Conservation (phyloP, 2,888 invertebrate genomes). For the Torymus aiolomorphi region DNA sequence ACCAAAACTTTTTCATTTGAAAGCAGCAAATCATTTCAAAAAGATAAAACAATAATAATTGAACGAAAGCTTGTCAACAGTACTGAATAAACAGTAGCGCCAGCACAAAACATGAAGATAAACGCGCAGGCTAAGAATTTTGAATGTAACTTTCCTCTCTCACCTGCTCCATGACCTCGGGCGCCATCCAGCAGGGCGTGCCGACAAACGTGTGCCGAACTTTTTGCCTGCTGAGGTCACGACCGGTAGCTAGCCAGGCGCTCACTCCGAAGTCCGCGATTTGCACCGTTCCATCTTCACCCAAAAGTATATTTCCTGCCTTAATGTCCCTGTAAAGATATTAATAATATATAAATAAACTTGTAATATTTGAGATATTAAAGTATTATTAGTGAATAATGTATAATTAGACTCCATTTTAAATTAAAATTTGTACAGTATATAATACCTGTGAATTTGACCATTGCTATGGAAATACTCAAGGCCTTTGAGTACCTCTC, state of each 20-base stretch:
- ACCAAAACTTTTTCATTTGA: not conserved
- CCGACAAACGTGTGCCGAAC: constrained; percentile 99
- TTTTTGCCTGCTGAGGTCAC: constrained; percentile 94
- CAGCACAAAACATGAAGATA: constrained; percentile 21
- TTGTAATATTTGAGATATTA: constrained; percentile 15
- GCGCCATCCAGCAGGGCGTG: constrained; percentile 99
- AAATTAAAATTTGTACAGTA: no score
- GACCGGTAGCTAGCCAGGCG: constrained; percentile 96
- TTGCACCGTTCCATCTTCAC: constrained; percentile 97
- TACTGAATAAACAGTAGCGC: not conserved
- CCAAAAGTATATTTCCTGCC: constrained; percentile 97
- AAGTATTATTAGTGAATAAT: not conserved
- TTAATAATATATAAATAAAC: not conserved
- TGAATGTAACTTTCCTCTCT: constrained; percentile 76
- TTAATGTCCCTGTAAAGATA: constrained; percentile 88
- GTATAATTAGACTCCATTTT: no score
- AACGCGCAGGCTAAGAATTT: constrained; percentile 66
- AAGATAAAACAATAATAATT: constrained; percentile 17
- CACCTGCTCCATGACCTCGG: constrained; percentile 99
- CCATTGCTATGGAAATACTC: constrained; percentile 99
- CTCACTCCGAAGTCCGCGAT: constrained; percentile 99
- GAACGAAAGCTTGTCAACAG: constrained; percentile 1
- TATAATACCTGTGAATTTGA: constrained; percentile 92
- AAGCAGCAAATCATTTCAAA: not conserved
- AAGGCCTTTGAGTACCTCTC: constrained; percentile 95